Percentiles rank a stretch among this genome's conserved stretches.
Evolutionary conservation across 1,140 invertebrate genomes (phyloP).

Genomic region (Wasmannia auropunctata): DNA sequence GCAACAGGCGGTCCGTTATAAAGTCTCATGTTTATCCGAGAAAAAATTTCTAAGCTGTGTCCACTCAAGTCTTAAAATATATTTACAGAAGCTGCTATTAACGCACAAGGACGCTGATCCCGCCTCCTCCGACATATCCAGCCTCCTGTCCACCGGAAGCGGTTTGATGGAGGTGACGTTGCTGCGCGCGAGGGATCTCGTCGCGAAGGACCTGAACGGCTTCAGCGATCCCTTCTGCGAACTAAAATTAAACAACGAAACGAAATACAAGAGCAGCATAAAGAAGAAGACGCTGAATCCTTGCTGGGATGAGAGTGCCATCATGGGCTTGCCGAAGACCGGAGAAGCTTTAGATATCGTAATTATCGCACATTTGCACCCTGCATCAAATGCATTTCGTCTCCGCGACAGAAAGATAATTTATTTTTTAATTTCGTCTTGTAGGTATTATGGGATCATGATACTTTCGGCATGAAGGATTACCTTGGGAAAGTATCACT

Average conservation of each 20-base stretch:
- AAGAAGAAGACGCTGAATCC: slow-evolving; percentile 87
- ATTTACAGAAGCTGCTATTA: slow-evolving; percentile 79
- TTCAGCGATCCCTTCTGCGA: slow-evolving; percentile 87
- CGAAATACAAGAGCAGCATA: slow-evolving; percentile 86
- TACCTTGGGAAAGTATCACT: slow-evolving; percentile 86
- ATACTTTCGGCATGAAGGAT: slow-evolving; percentile 86
- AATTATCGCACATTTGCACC: slow-evolving; percentile 44
- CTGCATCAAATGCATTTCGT: background rate
- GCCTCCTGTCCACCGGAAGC: slow-evolving; percentile 81
- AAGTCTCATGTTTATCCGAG: background rate
- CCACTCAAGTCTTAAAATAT: slow-evolving; percentile 1
- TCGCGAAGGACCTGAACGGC: slow-evolving; percentile 84
- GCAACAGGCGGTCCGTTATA: slow-evolving; percentile 81
- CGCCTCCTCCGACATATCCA: slow-evolving; percentile 80
- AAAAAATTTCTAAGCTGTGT: slow-evolving; percentile 5
- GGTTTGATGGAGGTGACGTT: slow-evolving; percentile 83
- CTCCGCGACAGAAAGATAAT: slow-evolving; percentile 6
- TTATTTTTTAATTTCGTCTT: slow-evolving; percentile 7
- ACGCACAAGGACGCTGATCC: slow-evolving; percentile 79
- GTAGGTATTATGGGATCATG: slow-evolving; percentile 86
- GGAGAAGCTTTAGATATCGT: slow-evolving; percentile 85
- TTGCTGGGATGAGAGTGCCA: slow-evolving; percentile 87
- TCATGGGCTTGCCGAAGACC: slow-evolving; percentile 84
- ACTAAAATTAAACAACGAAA: slow-evolving; percentile 85
- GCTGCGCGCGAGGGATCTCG: slow-evolving; percentile 81